Evolutionary conservation across 2,797 vertebrate species (phyloP), one percentile per base, ranked within the genome.

Genomic region (Paedocypris micromegethes): DNA sequence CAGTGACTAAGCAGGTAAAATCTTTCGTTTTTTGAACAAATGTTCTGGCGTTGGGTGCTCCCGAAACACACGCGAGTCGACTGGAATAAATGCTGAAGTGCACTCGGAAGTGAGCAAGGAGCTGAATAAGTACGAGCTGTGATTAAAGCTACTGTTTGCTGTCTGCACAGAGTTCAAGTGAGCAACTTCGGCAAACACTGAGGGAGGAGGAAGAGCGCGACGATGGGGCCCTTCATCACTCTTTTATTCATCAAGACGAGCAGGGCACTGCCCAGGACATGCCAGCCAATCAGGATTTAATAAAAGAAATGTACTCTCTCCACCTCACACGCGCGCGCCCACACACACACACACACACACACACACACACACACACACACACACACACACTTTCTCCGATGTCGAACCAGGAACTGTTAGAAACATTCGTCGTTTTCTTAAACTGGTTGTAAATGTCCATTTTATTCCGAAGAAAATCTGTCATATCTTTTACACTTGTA

Each of bases 221-320:
- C 87, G 90, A 93, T 92, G 92, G 93, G 23, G 93, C 88, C 92
- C 86, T 41, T 79, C 75, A 73, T 76, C 83, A 86, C 89, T 90
- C 93, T 92, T 93, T 94, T 93, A 93, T 93, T 91, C 87, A 73
- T 76, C 87, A 87, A 88, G 76, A 71, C 88, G 84, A 82, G 85
- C 87, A 88, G 89, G 90, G 88, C 85, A 80, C 85, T 75, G 82
- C 87, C 79, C 82, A 68, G 72, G 84, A 77, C 75, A 46, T 3
- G 63, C 74, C 79, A 64, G 78, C 84, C 89, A 90, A 91, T 91
- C 84, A 88, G 78, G 77, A 75, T 57, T 79, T 76, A 69, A 44
- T 65, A 60, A 57, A 65, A 84, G 80, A 84, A 84, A 70, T 56
- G 68, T 61, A 72, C 82, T 54, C 83, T 79, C 82, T 81, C 65